A percentile compares a stretch with the other conserved stretches of the same genome.
Conservation (phyloP, 2,888 invertebrate species). For the Phortica magna region DNA sequence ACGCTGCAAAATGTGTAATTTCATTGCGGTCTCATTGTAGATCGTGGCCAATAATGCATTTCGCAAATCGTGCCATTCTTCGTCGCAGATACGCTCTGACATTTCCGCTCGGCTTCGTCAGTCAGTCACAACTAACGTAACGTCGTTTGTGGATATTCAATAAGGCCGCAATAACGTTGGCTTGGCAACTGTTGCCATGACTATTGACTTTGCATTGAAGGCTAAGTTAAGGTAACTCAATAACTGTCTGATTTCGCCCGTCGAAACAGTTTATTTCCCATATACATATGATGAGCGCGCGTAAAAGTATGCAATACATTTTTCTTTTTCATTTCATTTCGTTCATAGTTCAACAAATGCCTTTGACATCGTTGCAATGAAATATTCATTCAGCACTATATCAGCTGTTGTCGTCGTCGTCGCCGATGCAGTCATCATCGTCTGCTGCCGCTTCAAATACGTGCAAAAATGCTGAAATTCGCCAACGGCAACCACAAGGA, state of each 20-base stretch:
- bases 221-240: background rate
- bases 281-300: background rate
- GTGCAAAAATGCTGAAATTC: slow-evolving; percentile 34
- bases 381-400: slow-evolving; percentile 34
- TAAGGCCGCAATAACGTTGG: slow-evolving; percentile 14
- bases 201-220: background rate
- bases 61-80: slow-evolving; percentile 42
- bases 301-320: background rate
- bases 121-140: background rate
- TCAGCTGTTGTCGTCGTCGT: slow-evolving; percentile 13
- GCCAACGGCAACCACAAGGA: slow-evolving; percentile 13
- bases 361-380: slow-evolving; percentile 28
- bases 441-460: slow-evolving; percentile 21
- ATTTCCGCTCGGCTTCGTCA: background rate
- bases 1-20: slow-evolving; percentile 63
- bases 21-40: slow-evolving; percentile 56
- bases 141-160: background rate
- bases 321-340: background rate
- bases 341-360: background rate
- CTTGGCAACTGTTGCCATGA: slow-evolving; percentile 55
- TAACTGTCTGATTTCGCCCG: background rate
- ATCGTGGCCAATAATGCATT: slow-evolving; percentile 55
- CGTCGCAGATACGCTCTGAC: background rate
- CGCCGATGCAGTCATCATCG: slow-evolving; percentile 9
- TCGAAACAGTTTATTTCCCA: background rate